Evolutionary conservation across 2,888 invertebrate species (phyloP).

Genomic region (Idaea dimidiata): DNA sequence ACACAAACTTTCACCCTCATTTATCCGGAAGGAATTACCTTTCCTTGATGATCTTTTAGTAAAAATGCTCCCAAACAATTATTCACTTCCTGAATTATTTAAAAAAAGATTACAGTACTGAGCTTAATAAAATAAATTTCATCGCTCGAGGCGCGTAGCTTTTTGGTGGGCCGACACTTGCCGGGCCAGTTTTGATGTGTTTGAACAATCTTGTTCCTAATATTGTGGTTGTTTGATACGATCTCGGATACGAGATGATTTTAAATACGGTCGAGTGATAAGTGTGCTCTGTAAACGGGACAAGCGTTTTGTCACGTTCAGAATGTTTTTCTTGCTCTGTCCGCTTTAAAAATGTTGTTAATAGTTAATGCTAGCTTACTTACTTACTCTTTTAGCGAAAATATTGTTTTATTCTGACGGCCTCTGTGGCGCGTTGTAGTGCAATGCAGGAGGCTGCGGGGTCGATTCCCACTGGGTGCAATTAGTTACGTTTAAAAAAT

Average conservation of each 20-base stretch:
- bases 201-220: slow-evolving; percentile 43
- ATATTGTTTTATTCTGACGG: too few species aligned
- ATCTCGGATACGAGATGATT: slow-evolving; percentile 20
- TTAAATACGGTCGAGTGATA: background rate
- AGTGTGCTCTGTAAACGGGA: background rate
- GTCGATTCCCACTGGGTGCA: too few species aligned
- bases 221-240: slow-evolving; percentile 25
- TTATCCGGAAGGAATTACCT: too few species aligned
- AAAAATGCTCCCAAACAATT: slow-evolving; percentile 41
- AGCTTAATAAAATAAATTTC: slow-evolving; percentile 24
- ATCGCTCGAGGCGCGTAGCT: slow-evolving; percentile 30
- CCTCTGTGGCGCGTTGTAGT: too few species aligned
- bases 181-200: slow-evolving; percentile 52
- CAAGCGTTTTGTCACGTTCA: slow-evolving; percentile 1
- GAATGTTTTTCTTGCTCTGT: slow-evolving; percentile 17
- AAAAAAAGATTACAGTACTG: slow-evolving; percentile 20
- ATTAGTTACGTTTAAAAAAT: too few species aligned
- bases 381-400: too few species aligned
- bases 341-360: background rate
- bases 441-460: too few species aligned
- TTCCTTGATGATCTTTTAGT: too few species aligned
- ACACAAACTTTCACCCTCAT: too few species aligned
- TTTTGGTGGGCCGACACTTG: slow-evolving; percentile 1
- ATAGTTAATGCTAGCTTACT: background rate
- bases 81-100: slow-evolving; percentile 61